A percentile compares a stretch with the other conserved stretches of the same genome.
phyloP scores from a whole-genome alignment of 2,113 vertebrate genomes.

The Corvus cornix region DNA sequence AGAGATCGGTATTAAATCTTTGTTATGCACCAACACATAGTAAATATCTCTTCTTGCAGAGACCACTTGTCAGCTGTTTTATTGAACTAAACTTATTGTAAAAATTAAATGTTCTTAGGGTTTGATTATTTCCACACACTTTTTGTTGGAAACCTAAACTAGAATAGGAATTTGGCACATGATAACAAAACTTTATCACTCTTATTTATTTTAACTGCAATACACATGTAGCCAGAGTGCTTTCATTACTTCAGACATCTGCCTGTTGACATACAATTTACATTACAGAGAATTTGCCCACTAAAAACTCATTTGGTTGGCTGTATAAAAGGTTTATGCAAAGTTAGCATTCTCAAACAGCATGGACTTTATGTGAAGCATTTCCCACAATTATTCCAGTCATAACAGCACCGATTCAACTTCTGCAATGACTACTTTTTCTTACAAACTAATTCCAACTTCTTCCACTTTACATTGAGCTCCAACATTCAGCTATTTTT shows the following conservation, averaged over 20 bases:
- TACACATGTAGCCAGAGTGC: neutral
- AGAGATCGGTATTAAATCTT: neutral
- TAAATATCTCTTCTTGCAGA: neutral
- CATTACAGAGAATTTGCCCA: neutral
- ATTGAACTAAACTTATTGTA: neutral
- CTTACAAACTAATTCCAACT: neutral
- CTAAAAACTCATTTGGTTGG: neutral
- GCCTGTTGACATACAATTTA: neutral
- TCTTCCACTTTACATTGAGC: neutral
- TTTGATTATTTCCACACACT: conserved; percentile 1
- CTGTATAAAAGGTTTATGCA: neutral
- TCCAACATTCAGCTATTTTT: neutral
- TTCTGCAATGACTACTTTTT: neutral
- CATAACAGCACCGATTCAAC: neutral
- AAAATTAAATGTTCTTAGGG: neutral
- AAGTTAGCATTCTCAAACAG: neutral
- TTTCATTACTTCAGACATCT: conserved; percentile 37
- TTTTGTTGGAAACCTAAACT: neutral
- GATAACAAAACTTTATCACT: neutral
- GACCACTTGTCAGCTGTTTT: neutral
- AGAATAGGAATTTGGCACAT: neutral
- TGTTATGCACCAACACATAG: neutral
- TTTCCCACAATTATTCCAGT: neutral
- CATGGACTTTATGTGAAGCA: neutral
- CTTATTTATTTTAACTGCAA: neutral